Evolutionary conservation across 2,797 vertebrate species (phyloP), one percentile per base, ranked within the genome.

Genomic region (Gobionotothen gibberifrons): DNA sequence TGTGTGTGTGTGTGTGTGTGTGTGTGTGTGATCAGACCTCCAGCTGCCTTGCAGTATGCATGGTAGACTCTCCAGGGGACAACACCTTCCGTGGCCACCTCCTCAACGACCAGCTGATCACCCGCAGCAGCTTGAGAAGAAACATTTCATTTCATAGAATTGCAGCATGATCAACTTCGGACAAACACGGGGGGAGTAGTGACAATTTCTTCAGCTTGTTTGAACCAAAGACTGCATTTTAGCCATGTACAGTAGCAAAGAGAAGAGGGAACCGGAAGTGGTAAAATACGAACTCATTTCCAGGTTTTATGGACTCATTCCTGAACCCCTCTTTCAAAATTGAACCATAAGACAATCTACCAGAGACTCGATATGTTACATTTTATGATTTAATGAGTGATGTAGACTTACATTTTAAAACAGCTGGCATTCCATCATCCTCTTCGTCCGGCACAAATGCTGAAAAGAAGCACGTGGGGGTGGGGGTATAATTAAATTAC

Each of bases 61-160:
- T 92, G 90, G 76, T 95, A 96, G 1, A 94, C 91, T 81, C 82
- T 94, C 90, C 91, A 93, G 66, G 93, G 90, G 48, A 96, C 84
- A 0, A 85, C 76, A 16, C 93, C 94, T 72, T 95, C 88, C 44
- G 14, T n/a, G 19, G 89, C 76, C 3, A 63, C 19, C 57, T 96
- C 93, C 7, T 87, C 60, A 70, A 73, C 86, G 69, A 95, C 82
- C 46, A 96, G 93, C 83, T 95, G 93, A 40, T 92, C 75, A 22
- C n/a, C 51, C 74, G 9, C 51, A 39, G 39, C 9, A n/a, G 74
- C 70, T 90, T 16, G 17, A 59, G 13, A 47, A 36, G n/a, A 73
- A 19, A 66, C 69, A 78, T 59, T 48, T 0, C 3, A 63, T 59
- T 46, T 61, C 4, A 16, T n/a, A 43, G 4, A 43, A 26, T 39